Base-by-base conservation (phyloP, 2,888 invertebrate genomes). In the Deroplatys truncata region DNA sequence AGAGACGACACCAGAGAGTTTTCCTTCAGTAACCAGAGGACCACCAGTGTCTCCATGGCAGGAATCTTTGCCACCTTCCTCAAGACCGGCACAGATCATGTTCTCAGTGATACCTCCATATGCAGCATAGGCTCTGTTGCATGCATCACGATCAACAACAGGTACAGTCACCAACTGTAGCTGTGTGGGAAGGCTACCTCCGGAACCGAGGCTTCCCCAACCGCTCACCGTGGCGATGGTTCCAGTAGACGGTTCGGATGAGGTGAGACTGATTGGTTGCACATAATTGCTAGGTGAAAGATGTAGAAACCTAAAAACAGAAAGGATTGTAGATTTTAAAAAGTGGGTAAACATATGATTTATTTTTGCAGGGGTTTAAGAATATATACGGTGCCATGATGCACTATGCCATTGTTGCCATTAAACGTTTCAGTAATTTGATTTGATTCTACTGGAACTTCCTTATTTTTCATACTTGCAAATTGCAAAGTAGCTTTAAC, bases 31-130 rank as follows among this genome's bases (percentile, higher is more conserved):
- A 8, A 86, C 72, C 43, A 84, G 82, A 86, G 89, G 89, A 29
- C 84, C 89, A 2, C 89, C 89, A 20, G 86, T 84, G 82, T 89
- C 89, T 7, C 89, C 89, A 93, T 95, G 94, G 88, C 95, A 95
- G 86, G 95, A 94, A 92, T 95, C 95, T 87, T 94, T 94, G 8
- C 94, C 94, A 0, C 93, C 93, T 82, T 93, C 93, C 20, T 28
- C 82, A 31, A 82, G 35, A 1, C 95, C 95, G 0, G 95, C 95
- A 89, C 95, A 95, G 91, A 95, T 94, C 95, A 95, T 95, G 35
- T 94, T 93, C 20, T 89, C 13, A 15, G 92, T 93, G 29, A 93
- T 90, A 13, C 72, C n/a, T 29, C 84, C 49, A 82, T 83, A 83
- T n/a, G 88, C 90, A 2, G 91, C 83, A 72, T 93, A 93, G 84